These are phyloP conservation scores for Tetrax tetrax DNA, from an alignment of 2,113 vertebrate species.

Conservation along the genomic window DNA sequence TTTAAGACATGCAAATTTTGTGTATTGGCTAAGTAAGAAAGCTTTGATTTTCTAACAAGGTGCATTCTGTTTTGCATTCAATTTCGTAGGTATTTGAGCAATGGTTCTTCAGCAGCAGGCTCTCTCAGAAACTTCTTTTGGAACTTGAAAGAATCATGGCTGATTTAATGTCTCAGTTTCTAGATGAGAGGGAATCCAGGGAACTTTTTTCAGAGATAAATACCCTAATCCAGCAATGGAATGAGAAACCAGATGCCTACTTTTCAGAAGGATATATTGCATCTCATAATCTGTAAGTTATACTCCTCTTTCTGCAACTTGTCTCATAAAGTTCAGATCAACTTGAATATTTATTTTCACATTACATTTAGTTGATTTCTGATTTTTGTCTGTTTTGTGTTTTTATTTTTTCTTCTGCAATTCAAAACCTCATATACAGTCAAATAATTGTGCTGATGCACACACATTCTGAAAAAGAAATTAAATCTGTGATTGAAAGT, in stretches of 20 bases:
- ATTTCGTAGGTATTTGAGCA: slow-evolving; percentile 51
- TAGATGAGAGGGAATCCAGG: background rate
- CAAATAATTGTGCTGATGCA: background rate
- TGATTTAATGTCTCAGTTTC: background rate
- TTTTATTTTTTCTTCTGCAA: background rate
- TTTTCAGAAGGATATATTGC: background rate
- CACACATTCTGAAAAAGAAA: background rate
- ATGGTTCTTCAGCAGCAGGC: background rate
- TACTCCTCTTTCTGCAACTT: background rate
- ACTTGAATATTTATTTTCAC: background rate
- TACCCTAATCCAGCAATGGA: background rate
- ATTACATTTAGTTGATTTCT: background rate
- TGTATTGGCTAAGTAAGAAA: background rate
- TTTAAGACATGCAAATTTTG: background rate
- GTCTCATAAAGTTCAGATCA: background rate
- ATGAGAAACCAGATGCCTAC: background rate
- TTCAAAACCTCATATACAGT: background rate
- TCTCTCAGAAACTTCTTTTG: slow-evolving; percentile 9
- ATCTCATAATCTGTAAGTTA: slow-evolving; percentile 51
- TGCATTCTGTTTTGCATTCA: background rate
- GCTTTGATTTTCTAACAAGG: background rate
- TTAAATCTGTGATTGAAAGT: background rate
- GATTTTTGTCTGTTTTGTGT: background rate
- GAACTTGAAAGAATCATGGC: background rate
- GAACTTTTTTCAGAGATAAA: background rate